A percentile compares a stretch with the other conserved stretches of the same genome.
Evolutionary conservation across 2,113 vertebrate genomes (phyloP).

Genomic region (Meleagris gallopavo): DNA sequence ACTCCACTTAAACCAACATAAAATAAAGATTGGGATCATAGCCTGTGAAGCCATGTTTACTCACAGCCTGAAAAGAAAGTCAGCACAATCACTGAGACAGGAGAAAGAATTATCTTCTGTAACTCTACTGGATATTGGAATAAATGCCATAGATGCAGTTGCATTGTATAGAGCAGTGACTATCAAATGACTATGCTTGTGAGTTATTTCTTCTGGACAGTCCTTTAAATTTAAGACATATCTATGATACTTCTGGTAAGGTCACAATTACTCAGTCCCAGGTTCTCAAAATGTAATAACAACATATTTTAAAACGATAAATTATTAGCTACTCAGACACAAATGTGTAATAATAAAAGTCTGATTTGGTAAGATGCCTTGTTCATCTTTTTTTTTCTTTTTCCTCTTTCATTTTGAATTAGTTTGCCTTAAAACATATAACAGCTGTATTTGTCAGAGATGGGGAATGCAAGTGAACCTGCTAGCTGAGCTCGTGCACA

Average conservation of each 20-base stretch:
- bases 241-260: not conserved
- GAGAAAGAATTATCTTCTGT: not conserved
- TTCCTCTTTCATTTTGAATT: not conserved
- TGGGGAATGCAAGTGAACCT: constrained; percentile 5
- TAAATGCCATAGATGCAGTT: not conserved
- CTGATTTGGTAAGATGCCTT: not conserved
- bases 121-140: not conserved
- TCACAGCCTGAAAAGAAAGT: not conserved
- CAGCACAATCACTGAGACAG: not conserved
- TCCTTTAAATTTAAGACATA: not conserved
- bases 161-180: not conserved
- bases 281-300: not conserved
- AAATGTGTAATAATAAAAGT: not conserved
- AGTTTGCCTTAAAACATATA: not conserved
- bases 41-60: not conserved
- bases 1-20: not conserved
- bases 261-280: not conserved
- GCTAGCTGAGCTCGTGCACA: constrained; percentile 4
- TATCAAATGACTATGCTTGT: not conserved
- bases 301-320: not conserved
- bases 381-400: not conserved
- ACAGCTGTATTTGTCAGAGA: not conserved
- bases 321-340: not conserved
- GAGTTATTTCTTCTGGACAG: not conserved
- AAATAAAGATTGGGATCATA: not conserved